phyloP scores from a whole-genome alignment of 2,888 invertebrate genomes.

The Pseudococcus jackbeardsleyi region DNA sequence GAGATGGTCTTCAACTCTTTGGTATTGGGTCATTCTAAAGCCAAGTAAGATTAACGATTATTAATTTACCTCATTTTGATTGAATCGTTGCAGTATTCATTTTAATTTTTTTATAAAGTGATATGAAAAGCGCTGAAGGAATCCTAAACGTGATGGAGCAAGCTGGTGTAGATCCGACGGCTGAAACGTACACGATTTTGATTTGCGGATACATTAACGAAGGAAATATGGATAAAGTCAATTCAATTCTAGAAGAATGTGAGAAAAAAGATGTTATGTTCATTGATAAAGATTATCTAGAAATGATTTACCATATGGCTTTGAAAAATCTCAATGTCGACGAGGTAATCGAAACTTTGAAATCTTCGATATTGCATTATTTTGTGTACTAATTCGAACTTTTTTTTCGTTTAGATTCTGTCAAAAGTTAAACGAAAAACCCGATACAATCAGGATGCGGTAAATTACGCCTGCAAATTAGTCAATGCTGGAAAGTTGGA shows the following conservation, averaged over 20 bases:
- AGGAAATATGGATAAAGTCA: constrained; percentile 80
- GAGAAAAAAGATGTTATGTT: constrained; percentile 77
- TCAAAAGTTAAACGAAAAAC: constrained; percentile 75
- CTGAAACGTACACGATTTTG: constrained; percentile 82
- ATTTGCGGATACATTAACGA: constrained; percentile 83
- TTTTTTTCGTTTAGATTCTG: constrained; percentile 71
- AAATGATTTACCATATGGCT: constrained; percentile 79
- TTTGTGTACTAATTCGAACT: not conserved
- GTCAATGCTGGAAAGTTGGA: constrained; percentile 80
- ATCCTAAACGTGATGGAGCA: constrained; percentile 85
- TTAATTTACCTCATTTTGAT: not conserved
- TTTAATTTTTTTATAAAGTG: constrained; percentile 73
- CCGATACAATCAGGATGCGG: constrained; percentile 84
- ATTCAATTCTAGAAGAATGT: constrained; percentile 75
- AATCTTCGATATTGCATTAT: not conserved
- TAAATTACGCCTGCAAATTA: constrained; percentile 79
- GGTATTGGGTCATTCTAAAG: constrained; percentile 86
- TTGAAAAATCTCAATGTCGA: constrained; percentile 78
- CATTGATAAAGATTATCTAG: constrained; percentile 81
- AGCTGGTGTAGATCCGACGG: constrained; percentile 81
- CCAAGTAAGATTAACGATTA: constrained; percentile 72
- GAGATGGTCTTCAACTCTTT: constrained; percentile 87
- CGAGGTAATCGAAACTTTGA: constrained; percentile 69
- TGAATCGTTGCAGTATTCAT: not conserved
- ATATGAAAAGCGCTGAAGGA: constrained; percentile 84